Conservation (phyloP, 2,888 invertebrate species). For the Galerucella pusilla region DNA sequence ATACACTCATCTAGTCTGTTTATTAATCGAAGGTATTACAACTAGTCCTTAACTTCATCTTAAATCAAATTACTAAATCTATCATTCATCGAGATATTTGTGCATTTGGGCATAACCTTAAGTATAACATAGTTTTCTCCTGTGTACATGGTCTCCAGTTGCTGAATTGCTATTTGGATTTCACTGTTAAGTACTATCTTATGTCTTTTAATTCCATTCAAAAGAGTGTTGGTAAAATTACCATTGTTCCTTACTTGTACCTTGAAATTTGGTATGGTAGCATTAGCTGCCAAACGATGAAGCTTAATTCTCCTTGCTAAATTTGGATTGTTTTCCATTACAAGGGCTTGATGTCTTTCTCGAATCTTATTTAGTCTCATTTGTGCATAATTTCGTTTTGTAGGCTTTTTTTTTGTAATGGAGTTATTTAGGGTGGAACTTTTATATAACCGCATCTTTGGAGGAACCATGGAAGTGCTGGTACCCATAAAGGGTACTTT, state of each 20-base stretch:
- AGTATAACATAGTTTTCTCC: not conserved
- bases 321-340: not conserved
- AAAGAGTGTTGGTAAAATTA: not conserved
- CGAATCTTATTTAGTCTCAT: constrained; percentile 34
- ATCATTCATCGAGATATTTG: not conserved
- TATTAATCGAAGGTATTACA: not conserved
- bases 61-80: constrained; percentile 9
- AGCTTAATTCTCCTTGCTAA: constrained; percentile 35
- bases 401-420: constrained; percentile 13
- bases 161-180: not conserved
- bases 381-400: constrained; percentile 20
- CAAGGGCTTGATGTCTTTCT: constrained; percentile 4
- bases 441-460: constrained; percentile 35
- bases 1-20: too few species aligned
- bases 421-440: constrained; percentile 28
- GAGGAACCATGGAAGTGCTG: constrained; percentile 45
- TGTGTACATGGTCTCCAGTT: not conserved
- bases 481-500: constrained; percentile 46
- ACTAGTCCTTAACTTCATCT: too few species aligned
- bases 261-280: constrained; percentile 1
- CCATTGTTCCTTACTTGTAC: constrained; percentile 1
- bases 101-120: not conserved
- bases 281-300: not conserved
- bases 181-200: not conserved
- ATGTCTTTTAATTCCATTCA: not conserved